Conservation (phyloP, 2,797 vertebrate genomes). For the Rousettus madagascariensis region DNA sequence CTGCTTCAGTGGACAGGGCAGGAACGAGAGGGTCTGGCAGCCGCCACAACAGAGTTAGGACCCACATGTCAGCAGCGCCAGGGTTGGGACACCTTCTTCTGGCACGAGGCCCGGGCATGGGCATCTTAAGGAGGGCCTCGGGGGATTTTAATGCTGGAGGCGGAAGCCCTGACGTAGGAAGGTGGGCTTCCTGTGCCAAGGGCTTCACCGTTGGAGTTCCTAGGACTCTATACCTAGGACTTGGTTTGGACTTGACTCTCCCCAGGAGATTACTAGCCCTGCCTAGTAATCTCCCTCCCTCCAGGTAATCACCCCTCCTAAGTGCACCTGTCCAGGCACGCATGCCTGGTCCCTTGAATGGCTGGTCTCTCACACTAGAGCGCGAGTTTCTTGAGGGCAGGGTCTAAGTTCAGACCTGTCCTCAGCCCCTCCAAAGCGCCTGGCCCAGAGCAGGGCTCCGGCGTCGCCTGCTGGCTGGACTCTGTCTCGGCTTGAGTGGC, state of each 20-base stretch:
- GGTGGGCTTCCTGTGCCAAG: neutral
- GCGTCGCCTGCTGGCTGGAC: fast-evolving
- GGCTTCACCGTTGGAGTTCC: fast-evolving
- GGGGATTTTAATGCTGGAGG: neutral
- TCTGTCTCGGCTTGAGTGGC: fast-evolving
- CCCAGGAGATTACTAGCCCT: neutral
- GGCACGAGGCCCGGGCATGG: neutral
- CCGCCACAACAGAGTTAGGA: neutral
- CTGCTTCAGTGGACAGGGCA: neutral
- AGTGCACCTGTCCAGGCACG: neutral
- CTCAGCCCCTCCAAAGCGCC: neutral
- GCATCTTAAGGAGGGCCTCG: neutral
- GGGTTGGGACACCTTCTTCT: neutral
- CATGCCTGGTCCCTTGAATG: neutral
- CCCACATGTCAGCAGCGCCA: neutral
- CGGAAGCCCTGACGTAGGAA: neutral
- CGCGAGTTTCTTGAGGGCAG: neutral
- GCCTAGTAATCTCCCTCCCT: neutral
- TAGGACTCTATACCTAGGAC: neutral
- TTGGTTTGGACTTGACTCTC: neutral
- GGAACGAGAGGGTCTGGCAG: no score
- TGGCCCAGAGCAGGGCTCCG: neutral
- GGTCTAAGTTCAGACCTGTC: no score
- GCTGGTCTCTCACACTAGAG: neutral
- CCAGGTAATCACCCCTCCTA: neutral